Evolutionary conservation across 2,797 vertebrate genomes (phyloP), one percentile per base, ranked within the genome.

Genomic region (Miichthys miiuy): DNA sequence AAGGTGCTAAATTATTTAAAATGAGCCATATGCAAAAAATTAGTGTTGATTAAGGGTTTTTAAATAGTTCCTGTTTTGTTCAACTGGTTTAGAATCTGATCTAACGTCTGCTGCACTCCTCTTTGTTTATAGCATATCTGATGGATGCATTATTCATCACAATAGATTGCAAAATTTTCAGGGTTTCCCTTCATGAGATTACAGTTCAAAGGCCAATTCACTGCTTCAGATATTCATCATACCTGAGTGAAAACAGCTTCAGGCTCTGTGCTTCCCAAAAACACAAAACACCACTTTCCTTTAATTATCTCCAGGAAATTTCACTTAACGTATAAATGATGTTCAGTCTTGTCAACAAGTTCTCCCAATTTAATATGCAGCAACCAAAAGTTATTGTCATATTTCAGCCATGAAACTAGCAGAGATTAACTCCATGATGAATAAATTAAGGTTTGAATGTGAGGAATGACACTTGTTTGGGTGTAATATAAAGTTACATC

Each of bases 101-200:
- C 8, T 16, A 16, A 41, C 51, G 56, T 17, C 56, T 42, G 54
- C 55, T 42, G 54, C 55, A 17, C 25, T 68, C n/a, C 18, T 52
- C 52, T 69, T 17, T 52, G 25, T 51, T 47, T 48, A 44, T 41
- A 56, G 48, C 52, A 61, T 17, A 41, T 63, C 56, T 64, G 52
- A 56, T 54, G 20, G 44, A 48, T 77, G 16, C 18, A 70, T 42
- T 69, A 68, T 34, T 66, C 42, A 76, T 41, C 21, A 52, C n/a
- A 67, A 75, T 20, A 14, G 2, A 6, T 5, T 18, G 27, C 14
- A 50, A 17, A 25, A 46, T 38, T 71, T 44, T 38, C 10, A 63
- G 13, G 12, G 42, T 47, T 25, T 63, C 23, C 20, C 34, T 54
- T 46, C 23, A 18, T 18, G 42, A 54, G 60, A 51, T 21, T 46